A percentile compares a stretch with the other conserved stretches of the same genome.
These are phyloP conservation scores for Penaeus japonicus DNA, from an alignment of 1,140 invertebrate species.

Conservation along the genomic window DNA sequence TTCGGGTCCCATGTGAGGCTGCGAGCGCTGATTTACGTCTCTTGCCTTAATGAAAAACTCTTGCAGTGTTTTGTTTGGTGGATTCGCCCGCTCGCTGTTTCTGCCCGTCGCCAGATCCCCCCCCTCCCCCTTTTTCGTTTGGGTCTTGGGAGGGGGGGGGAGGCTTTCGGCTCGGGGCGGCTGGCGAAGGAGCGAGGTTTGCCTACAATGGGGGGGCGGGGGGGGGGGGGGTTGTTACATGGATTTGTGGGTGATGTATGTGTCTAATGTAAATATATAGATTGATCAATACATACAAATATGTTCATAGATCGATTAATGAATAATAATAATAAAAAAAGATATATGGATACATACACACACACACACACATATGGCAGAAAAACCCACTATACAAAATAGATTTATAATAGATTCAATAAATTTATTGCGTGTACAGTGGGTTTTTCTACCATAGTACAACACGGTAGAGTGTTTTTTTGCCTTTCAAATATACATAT, in stretches of 20 bases:
- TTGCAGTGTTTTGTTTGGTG: too few species aligned
- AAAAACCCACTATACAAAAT: neutral
- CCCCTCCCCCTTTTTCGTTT: neutral
- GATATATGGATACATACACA: neutral
- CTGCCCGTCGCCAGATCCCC: too few species aligned
- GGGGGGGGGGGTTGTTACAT: neutral
- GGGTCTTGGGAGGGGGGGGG: neutral
- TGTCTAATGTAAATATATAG: neutral
- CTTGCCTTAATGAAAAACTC: neutral
- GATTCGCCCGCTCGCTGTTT: too few species aligned
- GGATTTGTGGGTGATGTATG: neutral
- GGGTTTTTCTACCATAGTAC: too few species aligned
- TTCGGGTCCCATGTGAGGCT: conserved; percentile 22
- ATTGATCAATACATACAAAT: neutral
- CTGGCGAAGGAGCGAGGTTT: neutral
- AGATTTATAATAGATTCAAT: neutral
- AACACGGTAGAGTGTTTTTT: too few species aligned
- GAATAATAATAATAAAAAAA: neutral
- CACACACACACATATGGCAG: neutral
- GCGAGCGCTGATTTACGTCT: neutral
- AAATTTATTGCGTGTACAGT: too few species aligned
- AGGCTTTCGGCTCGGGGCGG: neutral
- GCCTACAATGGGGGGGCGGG: neutral
- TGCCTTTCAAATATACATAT: neutral
- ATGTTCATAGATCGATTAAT: neutral